Conservation (phyloP, 2,797 vertebrate species). For the Poecile montanus region DNA sequence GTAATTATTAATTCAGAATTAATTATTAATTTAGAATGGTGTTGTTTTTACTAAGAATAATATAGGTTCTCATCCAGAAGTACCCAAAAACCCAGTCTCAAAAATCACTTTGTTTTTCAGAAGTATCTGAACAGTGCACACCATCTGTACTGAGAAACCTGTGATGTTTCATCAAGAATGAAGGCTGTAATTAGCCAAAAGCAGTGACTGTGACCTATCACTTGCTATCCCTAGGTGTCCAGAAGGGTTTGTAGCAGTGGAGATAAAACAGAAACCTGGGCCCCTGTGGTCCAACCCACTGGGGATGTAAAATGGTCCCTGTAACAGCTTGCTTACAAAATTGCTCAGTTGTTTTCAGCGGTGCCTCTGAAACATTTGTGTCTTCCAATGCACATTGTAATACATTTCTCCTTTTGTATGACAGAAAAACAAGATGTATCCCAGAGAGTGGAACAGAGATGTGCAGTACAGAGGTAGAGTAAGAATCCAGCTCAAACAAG, state of each 20-base stretch:
- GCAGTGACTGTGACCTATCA: neutral
- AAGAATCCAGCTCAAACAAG: slow-evolving; percentile 89
- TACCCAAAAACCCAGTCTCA: neutral
- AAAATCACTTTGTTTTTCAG: neutral
- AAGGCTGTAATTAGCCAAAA: neutral
- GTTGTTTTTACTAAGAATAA: neutral
- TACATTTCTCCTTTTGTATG: neutral
- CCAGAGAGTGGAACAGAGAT: slow-evolving; percentile 94
- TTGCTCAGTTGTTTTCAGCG: neutral
- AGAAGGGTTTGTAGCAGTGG: neutral
- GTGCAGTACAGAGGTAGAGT: slow-evolving; percentile 90
- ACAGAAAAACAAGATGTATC: slow-evolving; percentile 92
- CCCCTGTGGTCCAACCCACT: neutral
- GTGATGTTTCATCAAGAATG: neutral
- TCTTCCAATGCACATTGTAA: neutral
- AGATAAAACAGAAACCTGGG: neutral
- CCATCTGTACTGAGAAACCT: neutral
- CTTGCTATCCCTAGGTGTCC: neutral
- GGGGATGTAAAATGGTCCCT: neutral
- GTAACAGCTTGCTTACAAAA: neutral
- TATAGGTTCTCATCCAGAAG: neutral
- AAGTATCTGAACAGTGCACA: neutral
- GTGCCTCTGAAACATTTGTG: neutral
- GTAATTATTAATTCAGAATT: neutral
- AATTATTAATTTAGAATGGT: neutral